Evolutionary conservation across 2,888 invertebrate species (phyloP).

Genomic region (Dioctria rufipes): DNA sequence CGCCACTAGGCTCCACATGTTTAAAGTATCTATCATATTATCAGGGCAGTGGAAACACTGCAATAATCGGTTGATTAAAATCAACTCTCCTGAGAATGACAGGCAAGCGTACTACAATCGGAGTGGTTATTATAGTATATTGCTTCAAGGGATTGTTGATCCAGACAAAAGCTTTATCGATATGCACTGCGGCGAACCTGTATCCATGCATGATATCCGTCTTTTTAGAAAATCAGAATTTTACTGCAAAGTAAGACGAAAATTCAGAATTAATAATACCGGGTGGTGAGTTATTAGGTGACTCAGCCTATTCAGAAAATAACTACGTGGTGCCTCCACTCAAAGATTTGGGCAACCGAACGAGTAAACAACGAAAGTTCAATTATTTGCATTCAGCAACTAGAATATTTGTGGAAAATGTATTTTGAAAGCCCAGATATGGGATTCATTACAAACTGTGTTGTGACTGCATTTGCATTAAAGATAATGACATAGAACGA

Average conservation of each 20-base stretch:
- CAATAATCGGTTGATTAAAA: slow-evolving; percentile 60
- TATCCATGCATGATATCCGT: slow-evolving; percentile 61
- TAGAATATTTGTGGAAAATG: too few species aligned
- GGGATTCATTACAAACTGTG: too few species aligned
- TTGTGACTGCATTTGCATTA: slow-evolving; percentile 49
- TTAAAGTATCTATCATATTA: slow-evolving; percentile 41
- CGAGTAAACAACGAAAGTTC: too few species aligned
- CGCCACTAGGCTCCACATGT: background rate
- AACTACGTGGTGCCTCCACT: too few species aligned
- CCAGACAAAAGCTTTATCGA: slow-evolving; percentile 61
- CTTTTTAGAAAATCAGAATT: slow-evolving; percentile 60
- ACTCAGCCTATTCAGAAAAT: slow-evolving; percentile 61
- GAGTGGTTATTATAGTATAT: background rate
- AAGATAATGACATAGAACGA: background rate
- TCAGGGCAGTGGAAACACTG: slow-evolving; percentile 59
- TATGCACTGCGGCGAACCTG: slow-evolving; percentile 62
- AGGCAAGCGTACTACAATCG: background rate
- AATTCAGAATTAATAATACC: slow-evolving; percentile 41
- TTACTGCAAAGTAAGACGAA: slow-evolving; percentile 30
- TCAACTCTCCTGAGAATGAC: slow-evolving; percentile 56
- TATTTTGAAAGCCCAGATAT: slow-evolving; percentile 53
- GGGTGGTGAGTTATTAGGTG: background rate
- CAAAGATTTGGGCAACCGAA: slow-evolving; percentile 59
- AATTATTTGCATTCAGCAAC: too few species aligned
- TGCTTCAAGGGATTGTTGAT: background rate